A percentile compares a stretch with the other conserved stretches of the same genome.
phyloP scores from a whole-genome alignment of 2,888 invertebrate genomes.

The Anagyrus pseudococci region DNA sequence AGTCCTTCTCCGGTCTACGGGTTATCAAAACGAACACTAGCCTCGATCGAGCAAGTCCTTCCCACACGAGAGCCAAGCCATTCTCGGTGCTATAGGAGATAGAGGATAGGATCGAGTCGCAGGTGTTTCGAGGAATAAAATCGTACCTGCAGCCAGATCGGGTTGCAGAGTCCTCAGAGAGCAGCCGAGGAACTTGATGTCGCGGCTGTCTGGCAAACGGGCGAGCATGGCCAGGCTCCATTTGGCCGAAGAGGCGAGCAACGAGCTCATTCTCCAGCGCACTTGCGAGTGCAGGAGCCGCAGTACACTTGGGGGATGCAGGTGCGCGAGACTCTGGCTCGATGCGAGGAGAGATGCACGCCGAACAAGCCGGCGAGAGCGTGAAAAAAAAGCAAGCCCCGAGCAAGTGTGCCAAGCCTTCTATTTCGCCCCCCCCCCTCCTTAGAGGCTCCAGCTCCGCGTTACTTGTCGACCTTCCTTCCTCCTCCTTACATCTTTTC shows the following conservation, averaged over 20 bases:
- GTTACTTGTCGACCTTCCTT: too few relatives aligned
- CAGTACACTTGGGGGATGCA: background rate
- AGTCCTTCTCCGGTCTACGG: too few relatives aligned
- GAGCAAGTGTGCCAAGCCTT: too few relatives aligned
- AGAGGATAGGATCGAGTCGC: too few relatives aligned
- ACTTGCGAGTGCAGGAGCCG: background rate
- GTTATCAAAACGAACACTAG: too few relatives aligned
- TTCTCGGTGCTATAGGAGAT: too few relatives aligned
- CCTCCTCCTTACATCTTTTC: too few relatives aligned
- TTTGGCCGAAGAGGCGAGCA: conserved; percentile 56
- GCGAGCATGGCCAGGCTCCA: conserved; percentile 65
- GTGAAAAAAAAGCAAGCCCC: background rate
- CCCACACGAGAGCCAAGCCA: too few relatives aligned
- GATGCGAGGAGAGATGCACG: background rate
- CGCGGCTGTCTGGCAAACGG: conserved; percentile 59
- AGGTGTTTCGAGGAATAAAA: too few relatives aligned
- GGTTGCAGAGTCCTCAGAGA: conserved; percentile 65
- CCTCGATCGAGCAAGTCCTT: too few relatives aligned
- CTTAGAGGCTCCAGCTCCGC: too few relatives aligned
- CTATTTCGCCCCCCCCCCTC: too few relatives aligned
- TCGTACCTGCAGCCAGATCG: conserved; percentile 45
- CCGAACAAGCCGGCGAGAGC: background rate
- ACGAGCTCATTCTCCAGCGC: conserved; percentile 38
- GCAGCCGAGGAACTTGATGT: conserved; percentile 65
- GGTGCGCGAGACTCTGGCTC: background rate